phyloP scores from a whole-genome alignment of 2,888 invertebrate species.

The Choristoneura rosaceana region DNA sequence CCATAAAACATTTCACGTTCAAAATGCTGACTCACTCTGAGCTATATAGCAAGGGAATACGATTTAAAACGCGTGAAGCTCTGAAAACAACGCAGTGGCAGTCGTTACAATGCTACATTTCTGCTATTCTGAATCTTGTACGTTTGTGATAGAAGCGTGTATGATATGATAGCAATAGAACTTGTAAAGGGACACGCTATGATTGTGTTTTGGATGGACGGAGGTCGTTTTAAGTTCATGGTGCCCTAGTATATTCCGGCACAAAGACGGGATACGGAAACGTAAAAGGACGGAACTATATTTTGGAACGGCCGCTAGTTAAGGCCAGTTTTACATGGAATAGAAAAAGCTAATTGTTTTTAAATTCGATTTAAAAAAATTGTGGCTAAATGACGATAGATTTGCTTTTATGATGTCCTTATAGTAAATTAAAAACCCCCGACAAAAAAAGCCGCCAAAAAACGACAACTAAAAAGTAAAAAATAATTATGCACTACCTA shows the following conservation, averaged over 20 bases:
- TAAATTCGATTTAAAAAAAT: no score
- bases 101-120: not conserved
- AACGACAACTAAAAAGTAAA: no score
- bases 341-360: no score
- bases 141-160: not conserved
- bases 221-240: conserved; percentile 48
- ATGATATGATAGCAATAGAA: not conserved
- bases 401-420: no score
- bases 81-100: not conserved
- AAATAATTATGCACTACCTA: no score
- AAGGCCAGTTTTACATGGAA: no score
- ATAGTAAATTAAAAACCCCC: no score
- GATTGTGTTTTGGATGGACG: not conserved
- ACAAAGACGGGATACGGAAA: conserved; percentile 62
- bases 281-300: conserved; percentile 5
- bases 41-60: not conserved
- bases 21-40: not conserved
- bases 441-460: no score
- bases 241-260: conserved; percentile 58
- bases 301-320: not conserved
- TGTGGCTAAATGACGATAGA: no score
- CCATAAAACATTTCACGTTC: not conserved
- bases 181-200: not conserved
- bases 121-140: not conserved
- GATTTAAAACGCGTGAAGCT: not conserved